These are phyloP conservation scores for Pipistrellus pygmaeus DNA, from an alignment of 2,797 vertebrate genomes.

Conservation along the genomic window DNA sequence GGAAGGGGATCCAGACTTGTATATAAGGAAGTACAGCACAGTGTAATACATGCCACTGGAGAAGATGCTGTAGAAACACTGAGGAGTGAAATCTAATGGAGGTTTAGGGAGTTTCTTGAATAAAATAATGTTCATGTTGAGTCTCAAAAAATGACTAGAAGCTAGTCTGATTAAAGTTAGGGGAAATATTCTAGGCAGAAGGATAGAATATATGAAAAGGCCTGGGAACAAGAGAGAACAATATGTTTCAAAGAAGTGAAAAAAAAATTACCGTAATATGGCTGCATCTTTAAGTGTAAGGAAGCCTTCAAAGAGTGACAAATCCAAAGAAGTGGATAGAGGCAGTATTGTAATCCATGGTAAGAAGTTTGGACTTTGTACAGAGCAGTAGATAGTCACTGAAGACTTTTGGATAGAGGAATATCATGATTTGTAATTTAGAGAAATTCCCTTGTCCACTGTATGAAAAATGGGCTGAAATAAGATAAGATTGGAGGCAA, in stretches of 20 bases:
- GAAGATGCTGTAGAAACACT: background rate
- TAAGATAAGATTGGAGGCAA: background rate
- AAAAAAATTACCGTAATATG: background rate
- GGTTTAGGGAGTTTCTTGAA: background rate
- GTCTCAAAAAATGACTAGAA: background rate
- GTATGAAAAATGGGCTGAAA: constrained; percentile 38
- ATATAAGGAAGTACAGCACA: background rate
- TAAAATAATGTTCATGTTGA: background rate
- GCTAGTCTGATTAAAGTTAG: background rate
- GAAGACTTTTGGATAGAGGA: background rate
- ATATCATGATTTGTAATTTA: background rate
- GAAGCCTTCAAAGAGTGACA: background rate
- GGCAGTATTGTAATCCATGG: background rate
- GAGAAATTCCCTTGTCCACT: constrained; percentile 4
- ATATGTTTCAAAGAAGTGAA: background rate
- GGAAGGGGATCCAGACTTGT: background rate
- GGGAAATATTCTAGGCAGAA: background rate
- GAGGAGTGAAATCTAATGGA: background rate
- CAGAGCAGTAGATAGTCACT: background rate
- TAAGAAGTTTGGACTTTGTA: constrained; percentile 21
- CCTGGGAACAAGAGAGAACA: background rate
- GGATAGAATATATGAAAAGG: background rate
- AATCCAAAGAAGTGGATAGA: background rate
- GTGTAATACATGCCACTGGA: background rate
- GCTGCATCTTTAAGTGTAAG: background rate